Evolutionary conservation across 2,797 vertebrate species (phyloP).

Genomic region (Mus spretus): DNA sequence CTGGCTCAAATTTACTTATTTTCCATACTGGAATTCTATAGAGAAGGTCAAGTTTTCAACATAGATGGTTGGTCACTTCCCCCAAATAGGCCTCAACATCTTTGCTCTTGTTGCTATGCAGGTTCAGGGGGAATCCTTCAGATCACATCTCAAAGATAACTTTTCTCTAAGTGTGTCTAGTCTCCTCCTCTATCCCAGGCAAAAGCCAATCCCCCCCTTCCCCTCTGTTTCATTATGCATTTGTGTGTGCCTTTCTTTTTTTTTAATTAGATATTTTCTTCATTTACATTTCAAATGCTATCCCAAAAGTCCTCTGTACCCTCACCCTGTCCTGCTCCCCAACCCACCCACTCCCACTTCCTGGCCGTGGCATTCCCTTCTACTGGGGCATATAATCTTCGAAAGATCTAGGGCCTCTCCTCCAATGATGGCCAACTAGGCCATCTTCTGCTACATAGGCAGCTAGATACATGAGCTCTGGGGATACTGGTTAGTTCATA

Average conservation of each 20-base stretch:
- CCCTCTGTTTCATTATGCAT: neutral
- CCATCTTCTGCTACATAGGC: too few relatives aligned
- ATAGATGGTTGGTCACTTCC: neutral
- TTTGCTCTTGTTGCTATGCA: neutral
- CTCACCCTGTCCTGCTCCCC: too few relatives aligned
- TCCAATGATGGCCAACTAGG: too few relatives aligned
- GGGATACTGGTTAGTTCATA: too few relatives aligned
- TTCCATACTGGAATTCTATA: neutral
- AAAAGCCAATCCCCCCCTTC: constrained; percentile 33
- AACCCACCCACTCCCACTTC: too few relatives aligned
- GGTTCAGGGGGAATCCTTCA: neutral
- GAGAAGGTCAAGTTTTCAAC: constrained; percentile 25
- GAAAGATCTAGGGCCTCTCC: too few relatives aligned
- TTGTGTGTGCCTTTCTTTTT: neutral
- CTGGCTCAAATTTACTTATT: neutral
- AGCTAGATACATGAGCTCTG: too few relatives aligned
- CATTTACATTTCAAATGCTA: too few relatives aligned
- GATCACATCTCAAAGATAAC: neutral
- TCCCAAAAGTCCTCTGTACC: too few relatives aligned
- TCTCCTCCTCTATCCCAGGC: neutral
- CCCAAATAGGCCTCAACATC: neutral
- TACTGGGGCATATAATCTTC: too few relatives aligned
- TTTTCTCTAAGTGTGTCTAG: neutral
- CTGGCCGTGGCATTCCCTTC: too few relatives aligned
- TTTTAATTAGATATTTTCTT: too few relatives aligned